A percentile compares a stretch with the other conserved stretches of the same genome.
phyloP scores from a whole-genome alignment of 2,113 vertebrate genomes.

The Paradoxurus hermaphroditus region DNA sequence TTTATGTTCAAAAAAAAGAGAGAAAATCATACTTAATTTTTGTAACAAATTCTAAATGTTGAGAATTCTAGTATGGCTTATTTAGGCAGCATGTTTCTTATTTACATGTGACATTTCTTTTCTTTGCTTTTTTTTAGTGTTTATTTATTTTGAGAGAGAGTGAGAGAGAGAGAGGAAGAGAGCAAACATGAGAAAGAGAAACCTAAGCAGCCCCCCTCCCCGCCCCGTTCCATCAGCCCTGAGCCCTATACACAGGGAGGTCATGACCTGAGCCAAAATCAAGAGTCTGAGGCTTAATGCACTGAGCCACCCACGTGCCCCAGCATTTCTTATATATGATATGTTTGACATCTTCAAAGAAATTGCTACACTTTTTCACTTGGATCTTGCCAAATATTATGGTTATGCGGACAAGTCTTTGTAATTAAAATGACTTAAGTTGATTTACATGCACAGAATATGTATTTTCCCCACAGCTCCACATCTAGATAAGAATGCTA shows the following conservation, averaged over 20 bases:
- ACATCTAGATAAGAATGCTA: not conserved
- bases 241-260: no score
- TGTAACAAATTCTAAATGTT: not conserved
- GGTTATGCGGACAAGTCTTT: not conserved
- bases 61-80: not conserved
- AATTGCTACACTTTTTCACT: not conserved
- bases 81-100: not conserved
- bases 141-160: no score
- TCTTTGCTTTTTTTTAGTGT: no score
- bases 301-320: no score
- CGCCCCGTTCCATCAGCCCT: no score
- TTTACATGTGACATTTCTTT: not conserved
- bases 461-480: not conserved
- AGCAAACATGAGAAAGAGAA: no score
- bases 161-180: no score
- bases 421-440: not conserved
- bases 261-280: no score
- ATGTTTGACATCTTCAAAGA: not conserved
- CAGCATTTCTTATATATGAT: not conserved
- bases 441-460: not conserved
- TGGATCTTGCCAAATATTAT: not conserved
- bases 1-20: not conserved
- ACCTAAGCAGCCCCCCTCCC: no score
- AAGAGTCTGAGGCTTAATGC: no score
- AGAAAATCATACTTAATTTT: not conserved